Base-by-base conservation (phyloP, 37 sponge, comb jelly and placozoan species). In the Halichondria panicea region DNA sequence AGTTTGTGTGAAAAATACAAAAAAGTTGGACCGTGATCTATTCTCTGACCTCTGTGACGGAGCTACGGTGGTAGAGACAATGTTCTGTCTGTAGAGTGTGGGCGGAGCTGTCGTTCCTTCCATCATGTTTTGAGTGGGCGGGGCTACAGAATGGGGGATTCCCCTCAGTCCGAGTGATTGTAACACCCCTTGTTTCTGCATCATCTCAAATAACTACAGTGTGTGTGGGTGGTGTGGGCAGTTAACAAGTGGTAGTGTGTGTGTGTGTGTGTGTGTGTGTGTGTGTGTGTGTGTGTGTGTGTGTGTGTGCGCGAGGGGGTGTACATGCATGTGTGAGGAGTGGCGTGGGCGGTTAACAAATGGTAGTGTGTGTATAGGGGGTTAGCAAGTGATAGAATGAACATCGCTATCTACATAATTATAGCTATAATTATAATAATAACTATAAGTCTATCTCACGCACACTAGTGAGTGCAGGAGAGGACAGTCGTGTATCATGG, bases 401-500 rank as follows among this genome's bases (percentile, higher is more conserved):
- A n/a, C n/a, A n/a, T n/a, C n/a, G n/a, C n/a, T n/a, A n/a, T n/a
- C 63, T 25, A 22, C 63, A 60, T 28, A 25, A 8, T 59, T 59
- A 27, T 21, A 8, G 60, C 22, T 34, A 64, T 30, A 64, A 28
- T 56, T 55, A 56, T 27, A 5, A 41, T 22, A 7, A 60, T 62
- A 28, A 33, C 4, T 56, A 27, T 60, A 74, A 6, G 31, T 21
- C 11, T 24, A 56, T 8, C 9, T 41, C 50, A 33, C 57, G 7
- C 46, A 84, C 84, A 8, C 43, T 43, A 9, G 78, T 33, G 22
- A 69, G 12, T 27, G 84, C 75, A 15, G 69, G 69, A 15, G 70
- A 43, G 44, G 84, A 65, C 72, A 84, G 68, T 5, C 66, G 15
- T 31, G 88, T 81, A 30, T 75, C 40, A 45, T 81, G 72, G 12